Percentiles rank a stretch among this genome's conserved stretches.
Conservation (phyloP, 1,140 invertebrate species). For the Papilio polytes region DNA sequence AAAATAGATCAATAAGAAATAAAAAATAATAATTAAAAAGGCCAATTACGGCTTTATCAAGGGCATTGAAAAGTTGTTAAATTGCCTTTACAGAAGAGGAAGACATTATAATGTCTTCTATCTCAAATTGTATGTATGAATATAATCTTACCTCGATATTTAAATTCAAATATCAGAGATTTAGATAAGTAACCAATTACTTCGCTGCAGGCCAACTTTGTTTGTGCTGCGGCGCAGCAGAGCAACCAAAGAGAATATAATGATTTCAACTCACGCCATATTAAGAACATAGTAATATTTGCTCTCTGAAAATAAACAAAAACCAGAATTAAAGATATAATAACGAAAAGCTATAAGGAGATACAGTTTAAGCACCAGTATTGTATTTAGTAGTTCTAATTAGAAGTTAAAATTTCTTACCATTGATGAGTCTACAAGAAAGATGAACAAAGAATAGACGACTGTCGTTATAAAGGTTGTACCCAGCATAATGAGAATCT, state of each 20-base stretch:
- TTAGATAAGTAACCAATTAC: constrained; percentile 45
- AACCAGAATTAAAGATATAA: background rate
- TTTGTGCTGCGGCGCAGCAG: constrained; percentile 47
- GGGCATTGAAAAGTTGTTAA: no score
- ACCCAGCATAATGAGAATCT: constrained; percentile 33
- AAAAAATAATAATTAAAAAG: background rate
- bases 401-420: constrained; percentile 1
- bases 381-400: background rate
- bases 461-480: constrained; percentile 2
- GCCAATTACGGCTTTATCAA: no score
- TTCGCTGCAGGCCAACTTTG: constrained; percentile 44
- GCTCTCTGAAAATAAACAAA: constrained; percentile 33
- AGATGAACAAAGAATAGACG: constrained; percentile 24
- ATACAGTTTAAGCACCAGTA: background rate
- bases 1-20: background rate
- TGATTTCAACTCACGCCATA: constrained; percentile 52
- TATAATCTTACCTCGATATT: constrained; percentile 44
- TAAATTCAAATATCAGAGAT: constrained; percentile 47
- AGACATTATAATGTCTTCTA: no score
- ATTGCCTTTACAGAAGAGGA: no score
- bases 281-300: constrained; percentile 43
- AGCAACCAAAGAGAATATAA: constrained; percentile 54
- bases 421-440: background rate
- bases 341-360: background rate
- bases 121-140: no score